Evolutionary conservation across 2,113 vertebrate species (phyloP), one percentile per base, ranked within the genome.

Genomic region (Lethenteron camtschaticum): DNA sequence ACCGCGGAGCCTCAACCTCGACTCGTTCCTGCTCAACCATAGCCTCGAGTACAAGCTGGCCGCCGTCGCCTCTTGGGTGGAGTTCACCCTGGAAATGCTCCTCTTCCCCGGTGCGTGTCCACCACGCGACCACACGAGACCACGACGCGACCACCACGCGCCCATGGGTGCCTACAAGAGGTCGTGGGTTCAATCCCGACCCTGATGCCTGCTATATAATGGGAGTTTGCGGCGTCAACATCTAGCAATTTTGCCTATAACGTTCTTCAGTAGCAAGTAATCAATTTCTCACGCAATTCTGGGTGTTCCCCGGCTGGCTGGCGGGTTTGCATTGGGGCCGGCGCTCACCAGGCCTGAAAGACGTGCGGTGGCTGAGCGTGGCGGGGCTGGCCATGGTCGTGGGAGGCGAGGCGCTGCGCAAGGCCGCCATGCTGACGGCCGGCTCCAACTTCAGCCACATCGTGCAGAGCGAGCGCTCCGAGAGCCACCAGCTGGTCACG

Each of bases 391-490:
- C 89, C 70, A 89, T 97, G 90, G 94, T 95, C 71, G 73, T 96
- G 58, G 86, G 87, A 1, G 94, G 92, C 8, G 94, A 99, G 2
- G 80, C 80, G n/a, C 81, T 97, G 73, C 79, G 94, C 60, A 99
- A 99, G 73, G 83, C 86, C 0, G 92, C 94, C 68, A 99, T 99
- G 94, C 81, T 99, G 55, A 99, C 94, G 0, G 94, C 94, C 0
- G 94, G 94, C 68, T 99, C 92, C 77, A 99, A 97, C 76, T 99
- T 99, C 80, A 99, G 96, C 80, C 94, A 99, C 69, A 90, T 99
- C 2, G 94, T 99, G 11, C 92, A 96, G 82, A 99, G 95, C 0
- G 94, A 99, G 73, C 96, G 96, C 58, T 87, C 94, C 1, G 87
- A 87, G 14, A 86, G 82, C 16, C 94, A 99, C 14, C 86, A 87